phyloP scores from a whole-genome alignment of 1,140 invertebrate species.

The Archivesica marissinica region DNA sequence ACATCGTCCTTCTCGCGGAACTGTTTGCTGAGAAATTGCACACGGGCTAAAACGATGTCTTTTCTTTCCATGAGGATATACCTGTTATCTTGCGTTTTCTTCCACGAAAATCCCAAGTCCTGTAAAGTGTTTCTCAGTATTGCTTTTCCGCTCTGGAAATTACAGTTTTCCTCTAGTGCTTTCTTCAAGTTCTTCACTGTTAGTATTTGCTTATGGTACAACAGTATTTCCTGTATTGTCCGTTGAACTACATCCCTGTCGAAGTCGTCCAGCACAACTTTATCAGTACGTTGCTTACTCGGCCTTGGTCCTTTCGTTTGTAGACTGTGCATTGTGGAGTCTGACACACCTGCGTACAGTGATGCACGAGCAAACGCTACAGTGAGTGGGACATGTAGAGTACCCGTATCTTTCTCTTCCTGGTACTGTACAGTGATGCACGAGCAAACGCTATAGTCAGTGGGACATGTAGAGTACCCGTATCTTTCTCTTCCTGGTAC shows the following conservation, averaged over 20 bases:
- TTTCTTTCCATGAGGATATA: background rate
- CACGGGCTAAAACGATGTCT: background rate
- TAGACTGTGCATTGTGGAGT: background rate
- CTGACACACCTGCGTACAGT: background rate
- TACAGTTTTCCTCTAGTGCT: background rate
- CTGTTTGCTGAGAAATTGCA: background rate
- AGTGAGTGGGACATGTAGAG: background rate
- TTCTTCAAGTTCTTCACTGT: background rate
- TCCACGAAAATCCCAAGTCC: background rate
- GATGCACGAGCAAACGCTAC: background rate
- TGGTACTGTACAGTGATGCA: no score
- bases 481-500: no score
- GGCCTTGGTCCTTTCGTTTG: background rate
- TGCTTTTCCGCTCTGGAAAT: background rate
- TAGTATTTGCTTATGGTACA: background rate
- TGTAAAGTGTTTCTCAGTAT: background rate
- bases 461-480: no score
- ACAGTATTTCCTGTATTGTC: background rate
- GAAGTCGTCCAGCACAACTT: background rate
- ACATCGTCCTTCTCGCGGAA: background rate
- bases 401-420: no score
- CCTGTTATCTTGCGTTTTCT: background rate
- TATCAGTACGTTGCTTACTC: background rate
- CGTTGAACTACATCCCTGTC: background rate
- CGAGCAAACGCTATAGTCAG: no score